Base-by-base conservation (phyloP, 2,888 invertebrate species). In the Andrena trimmerana region DNA sequence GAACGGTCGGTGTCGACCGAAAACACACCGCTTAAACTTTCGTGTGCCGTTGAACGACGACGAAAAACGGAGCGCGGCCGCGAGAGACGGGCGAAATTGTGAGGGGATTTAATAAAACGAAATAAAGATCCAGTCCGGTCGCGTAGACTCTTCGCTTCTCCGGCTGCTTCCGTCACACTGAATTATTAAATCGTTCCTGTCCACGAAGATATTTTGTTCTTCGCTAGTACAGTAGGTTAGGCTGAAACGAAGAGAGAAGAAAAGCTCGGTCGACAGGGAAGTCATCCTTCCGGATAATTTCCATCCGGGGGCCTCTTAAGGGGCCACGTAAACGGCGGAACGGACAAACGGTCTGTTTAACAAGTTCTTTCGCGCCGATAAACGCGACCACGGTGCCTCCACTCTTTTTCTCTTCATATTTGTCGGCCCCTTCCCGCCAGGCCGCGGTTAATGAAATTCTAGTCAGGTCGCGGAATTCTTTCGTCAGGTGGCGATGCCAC, bases 391-490 rank as follows among this genome's bases (percentile, higher is more conserved):
- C 71, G 69, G 74, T 75, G 84, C 71, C 88, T 84, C 83, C 83
- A 81, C 83, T 88, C 78, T 81, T 82, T 78, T 83, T 83, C 72
- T 76, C 76, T 82, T 85, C 85, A 85, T 81, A 76, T 86, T 78
- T 88, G 59, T 76, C 77, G 52, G 65, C 52, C 80, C 78, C 77
- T 78, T 81, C 70, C 78, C 68, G 86, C 70, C 71, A 69, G 81
- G 69, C 83, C 78, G 60, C 82, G 86, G 90, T 89, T 90, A 91
- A 92, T 91, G 90, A 92, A 91, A 93, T 93, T 93, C 92, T 88
- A 88, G 91, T 92, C 90, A 91, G 90, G 92, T 91, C 89, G 90
- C 77, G 88, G 84, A 88, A 92, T 93, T 93, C 93, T 93, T 93
- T 93, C 92, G 90, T 90, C 92, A 92, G 91, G 92, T 91, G 90